Evolutionary conservation across 1,140 invertebrate genomes (phyloP), one percentile per base, ranked within the genome.

Genomic region (Arctopsyche grandis): DNA sequence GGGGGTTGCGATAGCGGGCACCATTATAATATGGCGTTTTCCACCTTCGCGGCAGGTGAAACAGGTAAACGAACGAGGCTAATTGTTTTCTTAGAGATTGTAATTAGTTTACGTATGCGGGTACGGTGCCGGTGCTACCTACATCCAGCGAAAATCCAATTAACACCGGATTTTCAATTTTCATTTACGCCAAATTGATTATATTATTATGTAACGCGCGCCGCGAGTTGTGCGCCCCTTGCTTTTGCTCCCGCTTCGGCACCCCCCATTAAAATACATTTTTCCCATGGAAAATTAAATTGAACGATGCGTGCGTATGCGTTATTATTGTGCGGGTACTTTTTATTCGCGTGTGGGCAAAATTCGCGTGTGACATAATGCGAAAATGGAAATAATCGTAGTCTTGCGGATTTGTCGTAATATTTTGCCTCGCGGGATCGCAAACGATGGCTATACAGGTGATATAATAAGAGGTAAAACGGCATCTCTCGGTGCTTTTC

Each of bases 11-110:
- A 19, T 19, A 60, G 58, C 21, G 63, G 21, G 63, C 70, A 74
- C 70, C 70, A 24, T 56, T 46, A 44, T 71, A 71, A 44, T 52
- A 44, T 16, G 38, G 43, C 79, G 70, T 60, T 56, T 76, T 70
- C 74, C 66, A 56, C 75, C 75, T 77, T 48, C 29, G 77, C 77
- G 63, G 63, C 75, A 82, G 78, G 78, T 80, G 73, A 79, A 82
- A 76, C 79, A 78, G 79, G 75, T 80, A 82, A 82, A 82, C 74
- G 79, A 82, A 82, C 78, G 70, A 66, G 69, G 78, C 63, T 82
- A 82, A 82, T 82, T 82, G 81, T 82, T 82, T 82, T 82, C 78
- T 82, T 82, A 60, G 81, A 80, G 78, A 80, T 77, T 80, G 79
- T 82, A 82, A 82, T 82, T 80, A 82, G 76, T 80, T 82, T 82